A percentile compares a stretch with the other conserved stretches of the same genome.
These are phyloP conservation scores for Centruroides sculpturatus DNA, from an alignment of 1,140 invertebrate species.

Conservation along the genomic window DNA sequence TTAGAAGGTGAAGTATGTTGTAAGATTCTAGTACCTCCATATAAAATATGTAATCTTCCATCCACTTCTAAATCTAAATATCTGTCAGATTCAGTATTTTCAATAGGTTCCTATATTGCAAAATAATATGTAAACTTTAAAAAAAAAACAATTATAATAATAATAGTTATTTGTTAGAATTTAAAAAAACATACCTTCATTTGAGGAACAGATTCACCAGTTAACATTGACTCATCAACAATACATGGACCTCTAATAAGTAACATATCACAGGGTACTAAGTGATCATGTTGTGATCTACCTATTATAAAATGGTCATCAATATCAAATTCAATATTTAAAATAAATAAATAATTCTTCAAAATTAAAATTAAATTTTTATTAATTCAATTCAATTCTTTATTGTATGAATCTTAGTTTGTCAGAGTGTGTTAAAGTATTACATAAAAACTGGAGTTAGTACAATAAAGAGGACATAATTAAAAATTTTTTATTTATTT, in stretches of 20 bases:
- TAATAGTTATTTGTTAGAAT: background rate
- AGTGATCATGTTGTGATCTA: slow-evolving; percentile 68
- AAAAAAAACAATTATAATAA: background rate
- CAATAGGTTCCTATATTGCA: slow-evolving; percentile 58
- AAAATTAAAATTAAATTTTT: too few relatives aligned
- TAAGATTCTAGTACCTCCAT: slow-evolving; percentile 93
- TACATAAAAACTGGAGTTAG: too few relatives aligned
- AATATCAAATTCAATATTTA: too few relatives aligned
- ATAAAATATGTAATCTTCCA: slow-evolving; percentile 86
- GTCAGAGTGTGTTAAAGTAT: too few relatives aligned
- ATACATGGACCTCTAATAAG: slow-evolving; percentile 87
- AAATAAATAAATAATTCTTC: too few relatives aligned
- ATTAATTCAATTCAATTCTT: too few relatives aligned
- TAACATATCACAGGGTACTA: slow-evolving; percentile 91
- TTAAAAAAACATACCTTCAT: slow-evolving; percentile 57
- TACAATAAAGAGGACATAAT: too few relatives aligned
- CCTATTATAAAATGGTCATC: slow-evolving; percentile 22
- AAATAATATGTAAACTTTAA: background rate
- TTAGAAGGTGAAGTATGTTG: slow-evolving; percentile 83
- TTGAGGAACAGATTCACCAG: slow-evolving; percentile 95
- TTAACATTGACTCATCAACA: slow-evolving; percentile 95
- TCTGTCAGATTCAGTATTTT: slow-evolving; percentile 48
- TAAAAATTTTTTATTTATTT: too few relatives aligned
- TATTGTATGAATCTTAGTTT: too few relatives aligned
- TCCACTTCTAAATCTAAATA: slow-evolving; percentile 70